These are phyloP conservation scores for Ptychodera flava DNA, from an alignment of 35 echinoderm and acorn worm genomes.

Conservation along the genomic window DNA sequence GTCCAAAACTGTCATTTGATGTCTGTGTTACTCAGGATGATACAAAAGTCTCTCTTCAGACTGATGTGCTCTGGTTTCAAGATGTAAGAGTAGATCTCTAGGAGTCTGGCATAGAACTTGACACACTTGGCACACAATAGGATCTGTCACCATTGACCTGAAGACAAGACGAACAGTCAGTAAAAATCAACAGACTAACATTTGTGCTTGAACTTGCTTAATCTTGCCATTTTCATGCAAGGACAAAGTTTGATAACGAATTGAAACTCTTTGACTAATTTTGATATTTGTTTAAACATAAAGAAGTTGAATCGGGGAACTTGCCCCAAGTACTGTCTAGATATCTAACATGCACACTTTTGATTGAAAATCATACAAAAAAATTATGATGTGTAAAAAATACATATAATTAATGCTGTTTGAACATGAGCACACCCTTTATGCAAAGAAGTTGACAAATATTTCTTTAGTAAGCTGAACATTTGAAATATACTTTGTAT, in stretches of 20 bases:
- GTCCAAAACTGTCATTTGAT: too few relatives aligned
- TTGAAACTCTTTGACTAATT: not conserved
- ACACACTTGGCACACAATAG: slow-evolving; percentile 66
- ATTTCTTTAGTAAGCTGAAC: too few relatives aligned
- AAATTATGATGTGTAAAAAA: too few relatives aligned
- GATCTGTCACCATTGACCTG: slow-evolving; percentile 69
- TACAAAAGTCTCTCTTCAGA: slow-evolving; percentile 27
- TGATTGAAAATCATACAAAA: too few relatives aligned
- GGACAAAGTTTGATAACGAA: not conserved
- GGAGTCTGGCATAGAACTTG: slow-evolving; percentile 48
- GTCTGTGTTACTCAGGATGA: not conserved
- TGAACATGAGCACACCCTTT: too few relatives aligned
- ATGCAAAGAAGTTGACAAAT: too few relatives aligned
- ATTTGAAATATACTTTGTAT: too few relatives aligned
- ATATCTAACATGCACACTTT: too few relatives aligned
- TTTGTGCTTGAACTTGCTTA: not conserved
- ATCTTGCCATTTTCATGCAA: not conserved
- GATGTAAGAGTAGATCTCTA: slow-evolving; percentile 69
- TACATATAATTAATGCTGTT: too few relatives aligned
- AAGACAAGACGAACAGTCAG: not conserved
- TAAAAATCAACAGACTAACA: not conserved
- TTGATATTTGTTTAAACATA: not conserved
- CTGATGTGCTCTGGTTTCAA: slow-evolving; percentile 45
- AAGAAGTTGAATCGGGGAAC: too few relatives aligned
- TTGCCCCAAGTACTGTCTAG: too few relatives aligned